Base-by-base conservation (phyloP, 2,888 invertebrate genomes). In the Hylaea fasciaria region DNA sequence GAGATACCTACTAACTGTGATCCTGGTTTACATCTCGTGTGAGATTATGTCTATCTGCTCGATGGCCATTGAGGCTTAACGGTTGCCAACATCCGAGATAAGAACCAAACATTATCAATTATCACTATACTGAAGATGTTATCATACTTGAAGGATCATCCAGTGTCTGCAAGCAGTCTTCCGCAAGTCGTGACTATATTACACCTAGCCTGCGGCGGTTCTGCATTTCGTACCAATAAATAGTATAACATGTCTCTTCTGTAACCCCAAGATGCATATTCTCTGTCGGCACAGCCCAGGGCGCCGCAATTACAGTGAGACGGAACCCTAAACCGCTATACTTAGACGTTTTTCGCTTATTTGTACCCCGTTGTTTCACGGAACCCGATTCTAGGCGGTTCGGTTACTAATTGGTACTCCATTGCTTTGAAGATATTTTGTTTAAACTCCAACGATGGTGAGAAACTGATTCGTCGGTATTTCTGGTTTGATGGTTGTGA, bases 321-420 rank as follows among this genome's bases (percentile, higher is more conserved):
- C 74, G 80, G 80, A 86, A 86, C 81, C 78, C 82, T 84, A 85
- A 87, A 86, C 88, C 83, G 69, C 73, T 72, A 82, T 70, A 66
- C 81, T 82, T 82, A 82, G 83, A 85, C 82, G 86, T 87, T 87
- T 86, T 89, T 88, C 86, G 77, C 76, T 85, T 85, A 85, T 87
- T 84, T 85, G 76, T 85, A 80, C 56, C 78, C 80, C 51, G 61
- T 61, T 61, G 51, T 56, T 61, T 17, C 63, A 69, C 72, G 81
- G 80, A 87, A 88, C 74, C 79, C 76, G 84, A 70, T 66, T 65
- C 67, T 39, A 84, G 75, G 48, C 77, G 76, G 77, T 81, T 88
- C 84, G 66, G 79, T 87, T 87, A 87, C 89, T 89, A 89, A 89
- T 89, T 89, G 89, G 85, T 86, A 81, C 78, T 66, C 69, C 72